A percentile compares a stretch with the other conserved stretches of the same genome.
phyloP scores from a whole-genome alignment of 2,888 invertebrate species.

The Drosophila neonasuta region DNA sequence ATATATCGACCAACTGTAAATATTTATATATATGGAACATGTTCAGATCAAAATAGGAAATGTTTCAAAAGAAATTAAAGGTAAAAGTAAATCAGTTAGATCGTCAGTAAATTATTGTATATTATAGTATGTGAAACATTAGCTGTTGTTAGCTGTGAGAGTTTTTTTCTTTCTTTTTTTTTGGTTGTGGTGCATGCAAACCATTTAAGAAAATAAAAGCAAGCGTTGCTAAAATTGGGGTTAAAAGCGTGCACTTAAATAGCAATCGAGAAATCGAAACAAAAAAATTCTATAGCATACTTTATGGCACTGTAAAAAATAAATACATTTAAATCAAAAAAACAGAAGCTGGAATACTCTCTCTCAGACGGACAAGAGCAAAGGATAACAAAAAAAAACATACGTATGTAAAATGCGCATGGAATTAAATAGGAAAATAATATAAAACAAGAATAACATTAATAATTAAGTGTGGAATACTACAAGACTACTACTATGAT shows the following conservation, averaged over 20 bases:
- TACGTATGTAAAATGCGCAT: constrained; percentile 24
- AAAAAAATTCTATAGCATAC: constrained; percentile 42
- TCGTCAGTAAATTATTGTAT: constrained; percentile 15
- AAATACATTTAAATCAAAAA: constrained; percentile 22
- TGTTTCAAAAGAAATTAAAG: constrained; percentile 12
- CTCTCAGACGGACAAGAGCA: constrained; percentile 13
- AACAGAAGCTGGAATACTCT: constrained; percentile 18
- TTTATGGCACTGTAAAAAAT: constrained; percentile 60
- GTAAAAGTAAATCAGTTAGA: constrained; percentile 29
- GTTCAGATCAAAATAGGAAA: constrained; percentile 39
- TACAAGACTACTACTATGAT: constrained; percentile 1
- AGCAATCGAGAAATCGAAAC: constrained; percentile 3
- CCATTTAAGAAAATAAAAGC: constrained; percentile 12
- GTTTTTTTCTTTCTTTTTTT: neutral
- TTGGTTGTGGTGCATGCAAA: constrained; percentile 22
- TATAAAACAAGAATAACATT: constrained; percentile 14
- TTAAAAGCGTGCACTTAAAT: constrained; percentile 54
- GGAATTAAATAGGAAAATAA: constrained; percentile 17
- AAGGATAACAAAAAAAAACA: constrained; percentile 1
- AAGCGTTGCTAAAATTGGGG: constrained; percentile 32
- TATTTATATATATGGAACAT: constrained; percentile 74
- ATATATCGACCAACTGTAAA: constrained; percentile 83
- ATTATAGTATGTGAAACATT: constrained; percentile 5
- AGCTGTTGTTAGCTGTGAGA: constrained; percentile 27
- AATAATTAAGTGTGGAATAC: constrained; percentile 11